Evolutionary conservation across 1,140 invertebrate species (phyloP), one percentile per base, ranked within the genome.

Genomic region (Phymorhynchus buccinoides): DNA sequence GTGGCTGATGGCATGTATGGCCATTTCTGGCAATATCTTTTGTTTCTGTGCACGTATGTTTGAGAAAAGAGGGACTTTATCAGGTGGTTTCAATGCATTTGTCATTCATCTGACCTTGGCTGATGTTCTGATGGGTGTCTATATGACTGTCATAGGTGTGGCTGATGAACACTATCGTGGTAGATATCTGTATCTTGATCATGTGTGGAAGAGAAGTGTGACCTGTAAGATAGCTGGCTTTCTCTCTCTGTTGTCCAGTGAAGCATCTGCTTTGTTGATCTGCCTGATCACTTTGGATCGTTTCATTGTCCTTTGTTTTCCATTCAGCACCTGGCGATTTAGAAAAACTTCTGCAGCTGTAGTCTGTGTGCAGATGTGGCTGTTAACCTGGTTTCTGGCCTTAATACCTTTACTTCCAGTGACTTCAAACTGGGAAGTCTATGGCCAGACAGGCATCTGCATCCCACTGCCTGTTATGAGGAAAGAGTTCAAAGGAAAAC

Each of bases 51-150:
- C 86, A 86, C 66, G 56, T 87, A 30, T 35, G 78, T 0, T 78
- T 39, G n/a, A 44, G 30, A 1, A 77, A 27, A 71, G 44, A 84
- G 85, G 18, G 39, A 52, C 3, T 84, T 87, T 32, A 83, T 85
- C n/a, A 22, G 86, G 86, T 56, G 84, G 86, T 27, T 85, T 85
- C 37, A 78, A 84, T 2, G 79, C 86, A 4, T 87, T 90, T 30
- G 83, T 90, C 41, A 80, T 88, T 6, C 88, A 88, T 85, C 80
- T 91, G 16, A 85, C 85, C 44, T n/a, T 87, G 16, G 88, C 90
- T 30, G 90, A 91, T 68, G 83, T 90, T 90, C 22, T 68, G 22
- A 91, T 91, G 90, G 91, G 91, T 18, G 68, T 91, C 1, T 91
- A 91, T 66, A 39, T 91, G 42, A 80, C 88, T 22, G 88, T 91